Base-by-base conservation (phyloP, 2,113 vertebrate genomes). In the Cepphus grylle region DNA sequence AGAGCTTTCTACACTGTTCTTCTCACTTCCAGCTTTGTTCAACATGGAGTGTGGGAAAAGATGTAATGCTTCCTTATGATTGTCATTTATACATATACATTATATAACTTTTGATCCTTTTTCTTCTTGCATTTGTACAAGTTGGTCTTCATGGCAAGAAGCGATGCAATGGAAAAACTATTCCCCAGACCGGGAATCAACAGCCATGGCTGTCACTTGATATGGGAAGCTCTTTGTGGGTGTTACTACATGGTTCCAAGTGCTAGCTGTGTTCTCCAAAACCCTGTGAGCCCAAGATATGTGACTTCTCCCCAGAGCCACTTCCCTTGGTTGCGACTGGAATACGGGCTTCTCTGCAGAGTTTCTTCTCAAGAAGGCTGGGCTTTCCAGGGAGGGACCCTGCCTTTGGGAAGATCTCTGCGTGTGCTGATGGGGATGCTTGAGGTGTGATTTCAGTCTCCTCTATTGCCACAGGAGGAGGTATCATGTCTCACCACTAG, bases 301-400 rank as follows among this genome's bases (percentile, higher is more conserved):
- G 40, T 8, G 25, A 15, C 65, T 36, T 47, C 20, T n/a, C 3
- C 34, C 12, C 3, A 1, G 23, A 62, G 13, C 15, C 1, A 5
- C 15, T 45, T 65, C 3, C 8, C 8, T 53, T 66, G 34, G 8
- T 30, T 53, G 8, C 22, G 34, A 1, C 10, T 53, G 50, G 38
- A 26, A 15, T 66, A 21, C 4, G 18, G 9, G n/a, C 26, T 79
- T 7, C 20, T 42, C 38, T 47, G 25, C 17, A 32, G 43, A 11
- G 9, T 12, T 93, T 20, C 23, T 58, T 16, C 10, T n/a, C 15
- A 8, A 42, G 43, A 53, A 72, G 45, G 34, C 38, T 13, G 3
- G 26, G 8, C 27, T 63, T 38, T 49, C 34, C 32, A 20, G 69
- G 36, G 32, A 40, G 19, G 32, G 22, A 49, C 11, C 2, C 19